Evolutionary conservation across 2,888 invertebrate species (phyloP).

Genomic region (Crioceris asparagi): DNA sequence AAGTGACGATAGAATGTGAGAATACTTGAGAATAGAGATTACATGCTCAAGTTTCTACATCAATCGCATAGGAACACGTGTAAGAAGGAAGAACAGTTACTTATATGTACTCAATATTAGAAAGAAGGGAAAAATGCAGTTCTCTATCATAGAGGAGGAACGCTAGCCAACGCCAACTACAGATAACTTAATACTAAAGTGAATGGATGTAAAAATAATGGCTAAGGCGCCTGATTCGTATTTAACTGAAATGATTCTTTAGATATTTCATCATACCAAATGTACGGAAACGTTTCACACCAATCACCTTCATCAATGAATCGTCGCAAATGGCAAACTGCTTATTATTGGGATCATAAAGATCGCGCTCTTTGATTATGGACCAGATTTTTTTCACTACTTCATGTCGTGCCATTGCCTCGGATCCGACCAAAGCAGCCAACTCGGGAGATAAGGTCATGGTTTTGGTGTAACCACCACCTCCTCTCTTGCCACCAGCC

Average conservation of each 20-base stretch:
- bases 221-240: too few species aligned
- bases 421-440: slow-evolving; percentile 73
- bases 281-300: slow-evolving; percentile 83
- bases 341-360: slow-evolving; percentile 89
- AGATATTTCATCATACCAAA: slow-evolving; percentile 97
- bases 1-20: too few species aligned
- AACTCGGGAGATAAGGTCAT: slow-evolving; percentile 77
- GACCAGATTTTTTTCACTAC: slow-evolving; percentile 86
- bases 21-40: too few species aligned
- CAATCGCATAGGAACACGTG: too few species aligned
- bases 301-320: slow-evolving; percentile 78
- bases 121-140: too few species aligned
- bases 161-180: too few species aligned
- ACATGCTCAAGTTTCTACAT: too few species aligned
- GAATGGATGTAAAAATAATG: too few species aligned
- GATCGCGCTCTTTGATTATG: slow-evolving; percentile 77
- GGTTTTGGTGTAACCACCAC: slow-evolving; percentile 74
- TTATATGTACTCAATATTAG: too few species aligned
- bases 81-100: too few species aligned
- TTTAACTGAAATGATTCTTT: slow-evolving; percentile 74
- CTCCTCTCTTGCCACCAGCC: slow-evolving; percentile 41
- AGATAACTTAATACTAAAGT: too few species aligned
- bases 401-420: slow-evolving; percentile 76
- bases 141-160: too few species aligned
- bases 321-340: slow-evolving; percentile 93